Conservation (phyloP, 1,140 invertebrate genomes). For the Pachypsylla venusta region DNA sequence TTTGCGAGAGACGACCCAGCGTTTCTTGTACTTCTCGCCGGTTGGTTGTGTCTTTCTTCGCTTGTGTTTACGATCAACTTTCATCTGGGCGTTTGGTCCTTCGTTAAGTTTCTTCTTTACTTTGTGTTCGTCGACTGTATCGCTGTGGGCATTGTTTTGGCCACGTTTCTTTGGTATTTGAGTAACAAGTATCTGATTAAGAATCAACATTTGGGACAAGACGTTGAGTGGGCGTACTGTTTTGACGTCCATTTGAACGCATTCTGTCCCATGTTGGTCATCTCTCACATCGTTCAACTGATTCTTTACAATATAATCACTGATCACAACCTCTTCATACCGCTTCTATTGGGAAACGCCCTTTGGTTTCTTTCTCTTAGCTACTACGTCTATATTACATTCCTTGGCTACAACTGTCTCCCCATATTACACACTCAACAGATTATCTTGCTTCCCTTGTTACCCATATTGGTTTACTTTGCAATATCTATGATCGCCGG, state of each 20-base stretch:
- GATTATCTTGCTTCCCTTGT: slow-evolving; percentile 71
- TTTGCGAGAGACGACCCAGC: slow-evolving; percentile 99
- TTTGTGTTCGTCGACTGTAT: slow-evolving; percentile 92
- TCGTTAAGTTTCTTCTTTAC: slow-evolving; percentile 78
- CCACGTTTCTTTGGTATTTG: slow-evolving; percentile 75
- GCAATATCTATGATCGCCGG: slow-evolving; percentile 53
- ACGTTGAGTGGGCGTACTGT: slow-evolving; percentile 97
- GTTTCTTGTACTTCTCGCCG: slow-evolving; percentile 81
- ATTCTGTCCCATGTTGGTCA: slow-evolving; percentile 86
- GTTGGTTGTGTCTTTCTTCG: slow-evolving; percentile 79
- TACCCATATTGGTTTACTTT: slow-evolving; percentile 62
- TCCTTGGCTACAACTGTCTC: slow-evolving; percentile 94
- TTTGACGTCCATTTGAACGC: slow-evolving; percentile 99
- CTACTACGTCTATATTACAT: slow-evolving; percentile 96
- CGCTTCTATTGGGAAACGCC: slow-evolving; percentile 77
- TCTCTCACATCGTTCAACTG: slow-evolving; percentile 85
- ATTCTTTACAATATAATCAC: slow-evolving; percentile 75
- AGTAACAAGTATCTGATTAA: slow-evolving; percentile 75
- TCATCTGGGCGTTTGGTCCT: slow-evolving; percentile 53
- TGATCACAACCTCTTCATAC: slow-evolving; percentile 53
- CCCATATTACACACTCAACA: slow-evolving; percentile 80
- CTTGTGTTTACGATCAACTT: slow-evolving; percentile 76
- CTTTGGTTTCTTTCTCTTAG: slow-evolving; percentile 81
- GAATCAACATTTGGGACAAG: slow-evolving; percentile 42
- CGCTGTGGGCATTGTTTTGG: slow-evolving; percentile 67